Base-by-base conservation (phyloP, 2,888 invertebrate species). In the Polydrusus cervinus region DNA sequence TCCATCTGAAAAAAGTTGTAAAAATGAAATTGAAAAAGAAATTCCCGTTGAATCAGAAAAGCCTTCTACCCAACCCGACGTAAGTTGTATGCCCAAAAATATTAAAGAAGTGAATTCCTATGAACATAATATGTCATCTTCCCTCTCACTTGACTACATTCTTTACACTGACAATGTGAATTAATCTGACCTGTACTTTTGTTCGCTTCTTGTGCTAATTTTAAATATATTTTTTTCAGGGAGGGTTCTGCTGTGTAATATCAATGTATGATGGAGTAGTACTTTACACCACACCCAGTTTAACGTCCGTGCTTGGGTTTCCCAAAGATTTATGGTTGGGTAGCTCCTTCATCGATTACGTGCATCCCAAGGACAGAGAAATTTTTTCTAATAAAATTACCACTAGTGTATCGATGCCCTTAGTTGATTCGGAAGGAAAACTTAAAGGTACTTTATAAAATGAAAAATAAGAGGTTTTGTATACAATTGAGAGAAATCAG, bases 241-340 rank as follows among this genome's bases (percentile, higher is more conserved):
- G 92, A 53, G 93, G 92, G 68, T 95, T 95, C 85, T 92, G 92
- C 69, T 93, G 93, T 80, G 92, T 95, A 0, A 93, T 96, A 78
- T 95, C 95, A 0, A 93, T 96, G 93, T 90, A 92, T 69, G 94
- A 96, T 81, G 96, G 96, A 0, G 90, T 94, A 0, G 93, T 96
- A 0, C 89, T 95, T 81, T 93, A 93, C 82, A 92, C 94, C 10
- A 93, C 95, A 0, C 87, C 92, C 0, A 91, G 91, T 60, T 88
- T 95, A 64, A 92, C 92, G 0, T 86, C 90, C 1, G 89, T 92
- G 0, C 89, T 96, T 65, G 96, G 95, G 0, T 96, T 92, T 83
- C 93, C 95, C 0, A 92, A 92, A 79, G 94, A 95, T 77, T 94
- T 95, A 91, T 96, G 95, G 95, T 87, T 94, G 40, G 96, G 95